These are phyloP conservation scores for Tipula helvola DNA, from an alignment of 2,888 invertebrate species.

Conservation along the genomic window DNA sequence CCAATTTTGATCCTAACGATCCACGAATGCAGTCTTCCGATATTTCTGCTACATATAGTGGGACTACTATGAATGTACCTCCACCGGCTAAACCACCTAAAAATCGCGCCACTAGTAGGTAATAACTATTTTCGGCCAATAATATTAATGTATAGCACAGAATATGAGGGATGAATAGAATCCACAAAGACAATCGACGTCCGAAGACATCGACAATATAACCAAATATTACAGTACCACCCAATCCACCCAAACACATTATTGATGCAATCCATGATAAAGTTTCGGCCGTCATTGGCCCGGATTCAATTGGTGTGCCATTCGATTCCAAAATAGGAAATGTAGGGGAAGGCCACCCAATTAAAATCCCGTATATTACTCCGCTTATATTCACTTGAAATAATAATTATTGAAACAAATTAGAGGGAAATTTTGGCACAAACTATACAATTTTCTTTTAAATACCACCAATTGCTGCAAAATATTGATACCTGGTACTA, in stretches of 20 bases:
- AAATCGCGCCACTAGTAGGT: conserved; percentile 11
- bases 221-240: conserved; percentile 13
- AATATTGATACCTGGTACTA: conserved; percentile 6
- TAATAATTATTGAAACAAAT: not conserved
- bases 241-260: conserved; percentile 13
- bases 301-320: conserved; percentile 11
- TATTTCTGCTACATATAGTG: conserved; percentile 13
- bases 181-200: conserved; percentile 7
- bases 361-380: conserved; percentile 12
- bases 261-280: conserved; percentile 12
- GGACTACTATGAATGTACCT: conserved; percentile 10
- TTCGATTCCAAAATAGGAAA: conserved; percentile 11
- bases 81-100: conserved; percentile 15
- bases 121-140: conserved; percentile 7
- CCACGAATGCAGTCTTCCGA: conserved; percentile 24
- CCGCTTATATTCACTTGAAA: conserved; percentile 9
- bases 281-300: conserved; percentile 10
- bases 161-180: not conserved
- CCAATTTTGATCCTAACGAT: conserved; percentile 27
- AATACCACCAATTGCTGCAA: conserved; percentile 9
- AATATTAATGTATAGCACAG: not conserved
- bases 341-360: conserved; percentile 14
- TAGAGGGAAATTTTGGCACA: too few species aligned
- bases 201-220: conserved; percentile 11
- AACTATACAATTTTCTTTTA: not conserved